Conservation (phyloP, 2,888 invertebrate genomes). For the Thymelicus sylvestris region DNA sequence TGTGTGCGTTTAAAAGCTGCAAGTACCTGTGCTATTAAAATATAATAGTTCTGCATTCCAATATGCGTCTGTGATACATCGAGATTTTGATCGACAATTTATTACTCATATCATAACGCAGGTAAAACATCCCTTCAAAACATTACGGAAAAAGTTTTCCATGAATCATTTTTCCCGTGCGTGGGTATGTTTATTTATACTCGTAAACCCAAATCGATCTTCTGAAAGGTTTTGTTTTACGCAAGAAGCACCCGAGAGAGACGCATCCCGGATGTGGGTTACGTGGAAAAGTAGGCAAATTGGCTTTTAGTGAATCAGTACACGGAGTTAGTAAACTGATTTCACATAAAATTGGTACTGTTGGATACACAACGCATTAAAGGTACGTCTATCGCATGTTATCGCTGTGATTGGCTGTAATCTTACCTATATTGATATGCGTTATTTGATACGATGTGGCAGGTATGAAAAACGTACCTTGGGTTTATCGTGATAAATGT, state of each 20-base stretch:
- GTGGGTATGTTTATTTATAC: conserved; percentile 13
- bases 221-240: conserved; percentile 29
- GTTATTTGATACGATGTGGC: too few relatives aligned
- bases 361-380: background rate
- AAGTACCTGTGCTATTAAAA: too few relatives aligned
- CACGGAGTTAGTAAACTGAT: background rate
- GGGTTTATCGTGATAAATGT: too few relatives aligned
- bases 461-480: too few relatives aligned
- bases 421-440: too few relatives aligned
- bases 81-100: too few relatives aligned
- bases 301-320: background rate
- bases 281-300: conserved; percentile 17
- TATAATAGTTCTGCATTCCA: too few relatives aligned
- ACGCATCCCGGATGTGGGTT: conserved; percentile 9
- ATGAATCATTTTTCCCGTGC: conserved; percentile 3
- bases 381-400: too few relatives aligned
- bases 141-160: background rate
- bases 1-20: too few relatives aligned
- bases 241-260: conserved; percentile 10
- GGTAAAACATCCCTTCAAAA: background rate
- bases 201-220: conserved; percentile 18
- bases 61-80: too few relatives aligned
- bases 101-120: too few relatives aligned
- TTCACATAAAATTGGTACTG: background rate
- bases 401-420: too few relatives aligned